Percentiles rank a stretch among this genome's conserved stretches.
Conservation (phyloP, 2,888 invertebrate species). For the Brenthis daphne region DNA sequence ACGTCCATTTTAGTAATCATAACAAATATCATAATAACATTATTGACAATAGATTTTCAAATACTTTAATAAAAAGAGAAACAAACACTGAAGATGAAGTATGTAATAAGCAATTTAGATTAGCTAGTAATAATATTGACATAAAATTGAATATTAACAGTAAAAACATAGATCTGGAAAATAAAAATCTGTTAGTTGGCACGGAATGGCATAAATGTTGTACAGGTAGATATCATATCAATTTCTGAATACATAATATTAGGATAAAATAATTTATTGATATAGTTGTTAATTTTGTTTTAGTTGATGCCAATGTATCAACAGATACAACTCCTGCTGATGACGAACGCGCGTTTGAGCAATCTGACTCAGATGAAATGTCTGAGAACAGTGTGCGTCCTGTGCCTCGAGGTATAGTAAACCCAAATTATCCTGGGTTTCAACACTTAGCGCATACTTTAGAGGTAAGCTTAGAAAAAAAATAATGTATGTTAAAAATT, state of each 20-base stretch:
- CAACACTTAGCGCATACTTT: constrained; percentile 90
- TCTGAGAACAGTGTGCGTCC: constrained; percentile 65
- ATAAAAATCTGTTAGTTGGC: constrained; percentile 3
- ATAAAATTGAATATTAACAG: constrained; percentile 5
- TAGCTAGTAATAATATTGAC: constrained; percentile 53
- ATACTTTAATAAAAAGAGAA: constrained; percentile 37
- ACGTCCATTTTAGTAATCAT: constrained; percentile 23
- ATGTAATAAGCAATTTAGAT: constrained; percentile 68
- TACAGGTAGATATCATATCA: constrained; percentile 17
- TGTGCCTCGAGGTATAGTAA: constrained; percentile 87
- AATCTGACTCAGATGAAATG: constrained; percentile 81
- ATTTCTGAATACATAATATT: background rate
- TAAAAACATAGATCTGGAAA: background rate
- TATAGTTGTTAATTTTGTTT: constrained; percentile 25
- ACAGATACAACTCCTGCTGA: constrained; percentile 70
- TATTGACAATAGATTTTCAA: constrained; percentile 21
- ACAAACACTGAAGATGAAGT: constrained; percentile 53
- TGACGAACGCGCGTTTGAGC: constrained; percentile 80
- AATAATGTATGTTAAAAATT: background rate
- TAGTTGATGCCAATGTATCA: constrained; percentile 39
- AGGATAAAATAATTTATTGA: background rate
- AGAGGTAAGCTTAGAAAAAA: constrained; percentile 59
- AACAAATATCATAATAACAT: constrained; percentile 21
- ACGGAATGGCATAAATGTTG: constrained; percentile 15
- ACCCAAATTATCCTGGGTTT: constrained; percentile 92